phyloP scores from a whole-genome alignment of 2,888 invertebrate genomes.

The Plagodis pulveraria region DNA sequence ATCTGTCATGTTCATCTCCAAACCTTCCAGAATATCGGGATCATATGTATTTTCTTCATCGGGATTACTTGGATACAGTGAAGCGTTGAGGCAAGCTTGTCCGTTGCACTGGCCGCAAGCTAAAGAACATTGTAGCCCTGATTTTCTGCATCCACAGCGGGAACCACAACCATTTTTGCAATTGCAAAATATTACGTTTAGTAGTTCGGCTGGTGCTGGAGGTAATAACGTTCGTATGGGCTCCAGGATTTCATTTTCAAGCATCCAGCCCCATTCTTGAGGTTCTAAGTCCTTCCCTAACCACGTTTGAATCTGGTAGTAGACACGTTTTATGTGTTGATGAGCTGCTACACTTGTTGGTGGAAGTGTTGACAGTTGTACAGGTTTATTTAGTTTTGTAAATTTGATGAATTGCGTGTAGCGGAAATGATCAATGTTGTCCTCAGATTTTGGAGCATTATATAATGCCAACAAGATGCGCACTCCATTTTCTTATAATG shows the following conservation, averaged over 20 bases:
- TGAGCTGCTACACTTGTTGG: conserved; percentile 51
- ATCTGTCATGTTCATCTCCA: no score
- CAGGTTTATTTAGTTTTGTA: conserved; percentile 35
- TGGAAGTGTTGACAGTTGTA: conserved; percentile 43
- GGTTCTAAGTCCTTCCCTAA: conserved; percentile 44
- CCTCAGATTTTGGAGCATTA: conserved; percentile 51
- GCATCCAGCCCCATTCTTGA: conserved; percentile 42
- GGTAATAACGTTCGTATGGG: conserved; percentile 46
- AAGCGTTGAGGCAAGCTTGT: conserved; percentile 28
- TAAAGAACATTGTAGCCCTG: conserved; percentile 1
- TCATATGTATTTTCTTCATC: conserved; percentile 36
- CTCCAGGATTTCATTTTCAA: conserved; percentile 48
- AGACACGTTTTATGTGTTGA: conserved; percentile 47
- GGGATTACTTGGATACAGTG: conserved; percentile 34
- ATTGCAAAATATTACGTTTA: conserved; percentile 44
- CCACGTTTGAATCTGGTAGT: conserved; percentile 45
- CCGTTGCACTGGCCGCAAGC: no score
- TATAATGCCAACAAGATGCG: conserved; percentile 50
- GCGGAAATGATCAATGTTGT: conserved; percentile 35
- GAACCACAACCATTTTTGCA: conserved; percentile 44
- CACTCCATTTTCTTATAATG: conserved; percentile 42
- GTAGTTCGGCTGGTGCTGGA: conserved; percentile 29
- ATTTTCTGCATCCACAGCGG: conserved; percentile 18
- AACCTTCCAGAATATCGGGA: conserved; percentile 13
- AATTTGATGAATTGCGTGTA: conserved; percentile 45